phyloP scores from a whole-genome alignment of 2,797 vertebrate genomes.

The Diplodus puntazzo region DNA sequence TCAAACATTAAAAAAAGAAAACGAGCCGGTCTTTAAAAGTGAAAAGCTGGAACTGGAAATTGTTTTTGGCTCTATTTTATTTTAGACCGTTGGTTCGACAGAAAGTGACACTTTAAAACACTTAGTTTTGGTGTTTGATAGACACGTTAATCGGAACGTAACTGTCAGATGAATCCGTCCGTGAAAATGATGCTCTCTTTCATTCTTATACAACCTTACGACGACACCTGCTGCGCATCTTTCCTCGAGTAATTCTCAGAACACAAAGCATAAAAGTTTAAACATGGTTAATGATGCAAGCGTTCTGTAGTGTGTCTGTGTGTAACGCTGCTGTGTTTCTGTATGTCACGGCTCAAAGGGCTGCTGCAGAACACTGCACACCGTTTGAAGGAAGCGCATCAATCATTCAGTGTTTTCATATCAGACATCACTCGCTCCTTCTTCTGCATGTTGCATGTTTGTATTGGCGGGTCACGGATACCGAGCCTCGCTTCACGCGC shows the following conservation, averaged over 20 bases:
- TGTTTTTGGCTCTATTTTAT: neutral
- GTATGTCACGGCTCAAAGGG: constrained; percentile 29
- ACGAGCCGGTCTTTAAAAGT: too few relatives aligned
- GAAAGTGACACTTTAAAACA: neutral
- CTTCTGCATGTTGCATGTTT: constrained; percentile 36
- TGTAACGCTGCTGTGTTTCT: neutral
- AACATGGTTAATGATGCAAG: constrained; percentile 29
- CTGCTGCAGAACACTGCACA: constrained; percentile 38
- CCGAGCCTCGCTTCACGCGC: constrained; percentile 9
- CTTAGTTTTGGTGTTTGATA: neutral
- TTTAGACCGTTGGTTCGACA: neutral
- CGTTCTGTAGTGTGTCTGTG: constrained; percentile 21
- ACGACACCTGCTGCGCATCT: neutral
- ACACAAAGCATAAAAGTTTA: constrained; percentile 13
- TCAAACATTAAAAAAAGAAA: too few relatives aligned
- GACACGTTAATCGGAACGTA: neutral
- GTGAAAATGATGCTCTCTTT: neutral
- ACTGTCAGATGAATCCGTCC: neutral
- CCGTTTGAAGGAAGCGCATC: constrained; percentile 39
- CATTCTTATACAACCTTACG: neutral
- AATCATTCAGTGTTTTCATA: constrained; percentile 58
- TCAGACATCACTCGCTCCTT: constrained; percentile 34
- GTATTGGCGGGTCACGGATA: constrained; percentile 8
- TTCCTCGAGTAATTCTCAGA: neutral
- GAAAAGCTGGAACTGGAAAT: too few relatives aligned